Evolutionary conservation across 1,140 invertebrate species (phyloP).

Genomic region (Oedothorax gibbosus): DNA sequence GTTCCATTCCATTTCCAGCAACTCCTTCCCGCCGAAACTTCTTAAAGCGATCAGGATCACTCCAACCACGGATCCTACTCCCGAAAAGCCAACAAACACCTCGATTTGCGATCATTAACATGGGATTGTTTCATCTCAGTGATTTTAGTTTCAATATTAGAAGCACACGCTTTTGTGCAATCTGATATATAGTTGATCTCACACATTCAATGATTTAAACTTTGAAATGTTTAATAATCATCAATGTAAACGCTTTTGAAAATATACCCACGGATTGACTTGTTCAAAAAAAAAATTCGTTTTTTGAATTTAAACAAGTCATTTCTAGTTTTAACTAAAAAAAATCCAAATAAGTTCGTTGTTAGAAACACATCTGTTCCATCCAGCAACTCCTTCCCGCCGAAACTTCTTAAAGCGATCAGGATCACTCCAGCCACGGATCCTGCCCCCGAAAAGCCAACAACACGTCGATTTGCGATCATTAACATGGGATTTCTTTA

Average conservation of each 20-base stretch:
- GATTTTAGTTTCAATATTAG: too few species aligned
- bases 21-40: background rate
- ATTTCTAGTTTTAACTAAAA: too few species aligned
- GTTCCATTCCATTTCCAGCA: background rate
- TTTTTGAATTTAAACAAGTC: too few species aligned
- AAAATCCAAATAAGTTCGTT: background rate
- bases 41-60: background rate
- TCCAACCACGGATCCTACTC: background rate
- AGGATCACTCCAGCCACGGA: slow-evolving; percentile 16
- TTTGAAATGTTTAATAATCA: too few species aligned
- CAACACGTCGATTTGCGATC: slow-evolving; percentile 29
- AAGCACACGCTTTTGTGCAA: too few species aligned
- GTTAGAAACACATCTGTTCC: background rate
- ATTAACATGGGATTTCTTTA: slow-evolving; percentile 44
- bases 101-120: background rate
- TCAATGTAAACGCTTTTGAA: too few species aligned
- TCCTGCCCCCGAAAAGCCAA: background rate
- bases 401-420: slow-evolving; percentile 2
- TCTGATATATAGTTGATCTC: too few species aligned
- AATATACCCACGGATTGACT: too few species aligned
- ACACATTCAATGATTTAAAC: too few species aligned
- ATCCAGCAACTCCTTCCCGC: background rate
- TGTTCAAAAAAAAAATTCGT: too few species aligned
- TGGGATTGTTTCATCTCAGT: slow-evolving; percentile 6
- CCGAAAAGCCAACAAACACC: background rate